These are phyloP conservation scores for Drosophila pseudoobscura DNA, from an alignment of 1,140 invertebrate species.

Conservation along the genomic window DNA sequence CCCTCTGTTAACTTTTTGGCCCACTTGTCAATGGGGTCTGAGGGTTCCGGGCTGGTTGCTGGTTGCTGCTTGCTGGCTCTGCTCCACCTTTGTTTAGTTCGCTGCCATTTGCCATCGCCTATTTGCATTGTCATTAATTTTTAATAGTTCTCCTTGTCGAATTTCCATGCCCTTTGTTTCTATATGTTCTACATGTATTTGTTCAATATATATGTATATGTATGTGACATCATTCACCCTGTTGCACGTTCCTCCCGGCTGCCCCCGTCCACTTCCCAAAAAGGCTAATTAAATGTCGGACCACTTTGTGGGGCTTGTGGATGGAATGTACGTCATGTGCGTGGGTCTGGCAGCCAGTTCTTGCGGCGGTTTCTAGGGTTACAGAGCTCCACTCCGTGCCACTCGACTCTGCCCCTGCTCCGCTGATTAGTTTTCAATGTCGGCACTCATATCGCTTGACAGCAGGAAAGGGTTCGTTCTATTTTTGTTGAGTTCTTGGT, in stretches of 20 bases:
- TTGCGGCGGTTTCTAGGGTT: conserved; percentile 32
- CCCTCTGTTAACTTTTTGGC: conserved; percentile 56
- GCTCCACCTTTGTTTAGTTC: conserved; percentile 63
- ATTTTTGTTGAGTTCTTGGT: too few relatives aligned
- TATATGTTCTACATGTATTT: conserved; percentile 10
- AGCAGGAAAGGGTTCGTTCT: background rate
- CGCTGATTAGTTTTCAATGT: conserved; percentile 20
- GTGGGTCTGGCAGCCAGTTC: conserved; percentile 18
- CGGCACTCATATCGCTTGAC: conserved; percentile 30
- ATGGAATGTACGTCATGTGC: conserved; percentile 45
- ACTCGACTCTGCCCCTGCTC: background rate
- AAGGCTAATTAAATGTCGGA: conserved; percentile 68
- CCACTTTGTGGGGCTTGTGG: conserved; percentile 20
- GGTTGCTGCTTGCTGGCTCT: background rate
- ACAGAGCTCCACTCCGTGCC: background rate
- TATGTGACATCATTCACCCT: conserved; percentile 49
- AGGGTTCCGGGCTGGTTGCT: conserved; percentile 17
- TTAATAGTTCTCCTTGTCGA: conserved; percentile 67
- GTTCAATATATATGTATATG: background rate
- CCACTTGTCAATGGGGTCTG: conserved; percentile 64
- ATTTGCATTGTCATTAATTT: conserved; percentile 76
- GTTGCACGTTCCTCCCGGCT: conserved; percentile 30
- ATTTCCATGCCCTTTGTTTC: conserved; percentile 36
- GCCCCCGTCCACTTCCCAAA: background rate
- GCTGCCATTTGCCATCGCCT: conserved; percentile 18